phyloP scores from a whole-genome alignment of 2,113 vertebrate genomes.

The Aegithalos caudatus region DNA sequence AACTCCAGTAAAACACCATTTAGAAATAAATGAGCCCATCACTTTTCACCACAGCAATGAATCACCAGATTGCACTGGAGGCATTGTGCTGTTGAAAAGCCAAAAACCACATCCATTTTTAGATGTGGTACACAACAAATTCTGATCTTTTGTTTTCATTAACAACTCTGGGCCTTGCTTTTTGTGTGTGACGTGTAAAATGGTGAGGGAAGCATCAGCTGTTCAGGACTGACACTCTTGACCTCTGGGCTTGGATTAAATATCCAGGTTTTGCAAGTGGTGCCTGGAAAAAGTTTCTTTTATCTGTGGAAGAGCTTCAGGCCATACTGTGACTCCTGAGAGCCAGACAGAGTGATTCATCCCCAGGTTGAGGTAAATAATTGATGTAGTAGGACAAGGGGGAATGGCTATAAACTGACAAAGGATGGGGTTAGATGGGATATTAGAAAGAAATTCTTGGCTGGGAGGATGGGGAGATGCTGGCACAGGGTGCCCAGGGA shows the following conservation, averaged over 20 bases:
- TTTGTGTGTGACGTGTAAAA: background rate
- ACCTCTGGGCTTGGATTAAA: background rate
- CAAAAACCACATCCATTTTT: background rate
- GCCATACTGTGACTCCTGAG: background rate
- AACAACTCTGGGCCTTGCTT: background rate
- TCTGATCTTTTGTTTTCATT: background rate
- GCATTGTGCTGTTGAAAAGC: background rate
- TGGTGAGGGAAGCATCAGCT: background rate
- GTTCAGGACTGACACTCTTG: background rate
- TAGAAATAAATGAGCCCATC: background rate
- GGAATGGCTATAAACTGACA: background rate
- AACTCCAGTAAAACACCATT: background rate
- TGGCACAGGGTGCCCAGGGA: background rate
- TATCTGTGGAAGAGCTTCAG: background rate
- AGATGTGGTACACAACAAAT: background rate
- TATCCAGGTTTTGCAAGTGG: background rate
- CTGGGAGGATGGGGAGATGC: rapidly evolving
- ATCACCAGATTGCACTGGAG: background rate
- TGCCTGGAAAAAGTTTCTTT: background rate
- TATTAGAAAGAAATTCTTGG: background rate
- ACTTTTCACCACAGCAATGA: background rate
- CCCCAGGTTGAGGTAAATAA: background rate
- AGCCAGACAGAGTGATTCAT: background rate
- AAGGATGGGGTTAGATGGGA: background rate
- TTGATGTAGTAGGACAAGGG: background rate